Evolutionary conservation across 2,888 invertebrate genomes (phyloP).

Genomic region (Aplocera efformata): DNA sequence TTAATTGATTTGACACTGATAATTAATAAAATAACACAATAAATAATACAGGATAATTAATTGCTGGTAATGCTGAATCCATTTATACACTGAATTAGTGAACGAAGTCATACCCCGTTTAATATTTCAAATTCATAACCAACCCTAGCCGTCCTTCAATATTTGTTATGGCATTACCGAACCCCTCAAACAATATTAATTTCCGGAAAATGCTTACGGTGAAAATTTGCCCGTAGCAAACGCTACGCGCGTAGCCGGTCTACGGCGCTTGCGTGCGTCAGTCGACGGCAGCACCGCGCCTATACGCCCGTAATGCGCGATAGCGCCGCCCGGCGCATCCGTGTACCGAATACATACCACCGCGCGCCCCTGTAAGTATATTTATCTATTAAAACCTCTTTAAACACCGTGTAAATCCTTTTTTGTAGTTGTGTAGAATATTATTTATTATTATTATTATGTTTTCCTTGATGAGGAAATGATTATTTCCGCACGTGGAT

Average conservation of each 20-base stretch:
- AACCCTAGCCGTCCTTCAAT: too few relatives aligned
- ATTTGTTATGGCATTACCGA: conserved; percentile 1
- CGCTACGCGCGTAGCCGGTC: conserved; percentile 33
- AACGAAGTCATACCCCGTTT: too few relatives aligned
- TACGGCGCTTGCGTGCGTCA: conserved; percentile 69
- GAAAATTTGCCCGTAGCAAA: conserved; percentile 42
- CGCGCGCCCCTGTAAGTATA: conserved; percentile 76
- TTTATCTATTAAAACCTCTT: conserved; percentile 12
- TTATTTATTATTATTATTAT: background rate
- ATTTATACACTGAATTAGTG: too few relatives aligned
- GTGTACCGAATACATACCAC: conserved; percentile 42
- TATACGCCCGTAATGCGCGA: conserved; percentile 64
- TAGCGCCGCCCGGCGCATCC: conserved; percentile 40
- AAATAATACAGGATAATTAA: too few relatives aligned
- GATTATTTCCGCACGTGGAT: conserved; percentile 67
- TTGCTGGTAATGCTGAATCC: too few relatives aligned
- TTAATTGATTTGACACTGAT: too few relatives aligned
- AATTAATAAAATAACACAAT: too few relatives aligned
- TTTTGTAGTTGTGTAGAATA: too few relatives aligned
- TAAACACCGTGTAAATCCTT: background rate
- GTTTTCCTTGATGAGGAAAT: conserved; percentile 40
- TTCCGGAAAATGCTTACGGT: conserved; percentile 21
- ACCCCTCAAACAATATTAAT: background rate
- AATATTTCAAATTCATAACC: too few relatives aligned
- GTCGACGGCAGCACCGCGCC: conserved; percentile 67